Conservation (phyloP, 1,140 invertebrate species). For the Drosophila sp. region DNA sequence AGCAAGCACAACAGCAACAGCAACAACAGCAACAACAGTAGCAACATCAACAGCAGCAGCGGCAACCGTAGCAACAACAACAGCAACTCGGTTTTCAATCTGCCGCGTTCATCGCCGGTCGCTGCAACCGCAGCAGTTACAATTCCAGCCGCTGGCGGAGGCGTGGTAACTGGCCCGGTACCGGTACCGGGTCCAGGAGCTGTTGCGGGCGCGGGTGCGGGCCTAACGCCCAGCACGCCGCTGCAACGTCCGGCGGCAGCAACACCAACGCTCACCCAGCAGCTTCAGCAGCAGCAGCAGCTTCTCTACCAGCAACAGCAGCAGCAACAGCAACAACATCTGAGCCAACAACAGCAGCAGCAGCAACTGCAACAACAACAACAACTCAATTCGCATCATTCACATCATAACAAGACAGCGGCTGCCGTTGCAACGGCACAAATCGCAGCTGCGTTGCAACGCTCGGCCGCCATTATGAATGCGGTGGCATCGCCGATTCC, state of each 20-base stretch:
- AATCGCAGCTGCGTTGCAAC: conserved; percentile 71
- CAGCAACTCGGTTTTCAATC: conserved; percentile 75
- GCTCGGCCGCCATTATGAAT: conserved; percentile 82
- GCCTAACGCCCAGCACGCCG: conserved; percentile 70
- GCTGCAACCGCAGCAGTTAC: conserved; percentile 83
- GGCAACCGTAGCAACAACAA: conserved; percentile 46
- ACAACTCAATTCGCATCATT: conserved; percentile 56
- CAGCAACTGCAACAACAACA: conserved; percentile 45
- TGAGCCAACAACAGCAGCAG: conserved; percentile 51
- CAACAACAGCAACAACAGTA: conserved; percentile 10
- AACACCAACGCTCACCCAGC: conserved; percentile 34
- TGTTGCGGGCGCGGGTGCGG: too few relatives aligned
- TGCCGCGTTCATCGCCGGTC: conserved; percentile 81
- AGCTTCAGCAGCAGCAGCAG: conserved; percentile 48
- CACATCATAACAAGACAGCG: conserved; percentile 58
- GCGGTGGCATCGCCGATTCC: conserved; percentile 84
- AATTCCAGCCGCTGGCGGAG: conserved; percentile 67
- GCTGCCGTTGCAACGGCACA: conserved; percentile 59
- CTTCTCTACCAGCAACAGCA: conserved; percentile 49
- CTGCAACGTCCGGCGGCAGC: conserved; percentile 64
- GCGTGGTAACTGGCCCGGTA: conserved; percentile 54
- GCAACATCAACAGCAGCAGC: conserved; percentile 12
- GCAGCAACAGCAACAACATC: conserved; percentile 41
- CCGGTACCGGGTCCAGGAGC: too few relatives aligned
- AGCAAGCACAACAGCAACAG: conserved; percentile 36